Percentiles rank a stretch among this genome's conserved stretches.
phyloP scores from a whole-genome alignment of 2,888 invertebrate species.

The Phaedon cochleariae region DNA sequence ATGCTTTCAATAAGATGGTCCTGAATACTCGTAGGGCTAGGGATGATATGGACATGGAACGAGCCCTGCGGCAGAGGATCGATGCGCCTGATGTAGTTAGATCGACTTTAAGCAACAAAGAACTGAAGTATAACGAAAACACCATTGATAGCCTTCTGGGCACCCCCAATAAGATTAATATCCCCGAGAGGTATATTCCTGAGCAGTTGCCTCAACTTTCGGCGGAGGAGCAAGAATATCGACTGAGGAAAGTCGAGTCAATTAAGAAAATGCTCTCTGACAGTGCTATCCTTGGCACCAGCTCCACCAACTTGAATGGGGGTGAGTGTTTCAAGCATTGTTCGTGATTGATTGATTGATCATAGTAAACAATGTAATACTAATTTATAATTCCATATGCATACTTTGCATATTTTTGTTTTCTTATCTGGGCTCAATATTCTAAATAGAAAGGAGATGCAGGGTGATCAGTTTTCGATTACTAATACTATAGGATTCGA shows the following conservation, averaged over 20 bases:
- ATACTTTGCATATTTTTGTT: too few relatives aligned
- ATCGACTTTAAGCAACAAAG: conserved; percentile 75
- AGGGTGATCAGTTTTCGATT: too few relatives aligned
- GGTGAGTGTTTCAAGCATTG: conserved; percentile 36
- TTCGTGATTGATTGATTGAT: too few relatives aligned
- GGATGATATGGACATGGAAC: conserved; percentile 88
- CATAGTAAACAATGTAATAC: too few relatives aligned
- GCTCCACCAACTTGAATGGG: conserved; percentile 52
- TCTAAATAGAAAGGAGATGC: too few relatives aligned
- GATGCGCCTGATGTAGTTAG: conserved; percentile 89
- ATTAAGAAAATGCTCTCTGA: conserved; percentile 91
- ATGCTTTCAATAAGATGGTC: conserved; percentile 52
- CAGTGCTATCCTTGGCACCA: conserved; percentile 65
- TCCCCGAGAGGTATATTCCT: conserved; percentile 91
- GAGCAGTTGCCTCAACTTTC: conserved; percentile 88
- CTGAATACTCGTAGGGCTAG: conserved; percentile 69
- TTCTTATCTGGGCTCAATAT: too few relatives aligned
- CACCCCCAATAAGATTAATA: conserved; percentile 88
- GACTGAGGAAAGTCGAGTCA: conserved; percentile 88
- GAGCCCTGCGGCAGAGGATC: conserved; percentile 77
- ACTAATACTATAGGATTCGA: too few relatives aligned
- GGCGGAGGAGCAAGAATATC: conserved; percentile 83
- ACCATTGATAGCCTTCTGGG: conserved; percentile 88
- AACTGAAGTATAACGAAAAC: conserved; percentile 76
- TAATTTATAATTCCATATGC: too few relatives aligned